A percentile compares a stretch with the other conserved stretches of the same genome.
These are phyloP conservation scores for Drosophila acutilabella DNA, from an alignment of 2,888 invertebrate species.

Conservation along the genomic window DNA sequence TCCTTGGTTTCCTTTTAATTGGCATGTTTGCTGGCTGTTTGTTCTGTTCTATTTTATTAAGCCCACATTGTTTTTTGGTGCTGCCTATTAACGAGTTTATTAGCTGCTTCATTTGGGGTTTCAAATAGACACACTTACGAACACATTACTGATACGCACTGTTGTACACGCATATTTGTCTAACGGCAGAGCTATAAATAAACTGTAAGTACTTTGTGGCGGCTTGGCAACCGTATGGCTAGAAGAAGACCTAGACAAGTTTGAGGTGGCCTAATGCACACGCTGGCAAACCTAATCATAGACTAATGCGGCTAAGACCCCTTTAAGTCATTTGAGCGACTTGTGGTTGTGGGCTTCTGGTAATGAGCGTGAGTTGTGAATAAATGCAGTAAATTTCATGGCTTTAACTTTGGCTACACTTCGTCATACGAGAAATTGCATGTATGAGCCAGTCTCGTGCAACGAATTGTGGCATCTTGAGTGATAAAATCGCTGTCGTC, in stretches of 20 bases:
- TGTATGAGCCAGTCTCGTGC: slow-evolving; percentile 12
- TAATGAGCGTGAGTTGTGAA: not conserved
- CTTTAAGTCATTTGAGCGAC: not conserved
- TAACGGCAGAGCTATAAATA: slow-evolving; percentile 14
- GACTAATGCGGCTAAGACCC: not conserved
- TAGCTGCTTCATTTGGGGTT: slow-evolving; percentile 21
- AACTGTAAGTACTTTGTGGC: slow-evolving; percentile 9
- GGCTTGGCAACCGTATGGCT: slow-evolving; percentile 37
- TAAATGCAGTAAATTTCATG: slow-evolving; percentile 8
- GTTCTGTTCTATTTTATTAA: slow-evolving; percentile 15
- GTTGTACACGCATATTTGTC: slow-evolving; percentile 39
- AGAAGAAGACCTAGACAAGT: slow-evolving; percentile 5
- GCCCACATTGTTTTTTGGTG: slow-evolving; percentile 15
- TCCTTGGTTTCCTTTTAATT: slow-evolving; percentile 30
- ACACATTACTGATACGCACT: slow-evolving; percentile 57
- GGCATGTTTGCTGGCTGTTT: slow-evolving; percentile 16
- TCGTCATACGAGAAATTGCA: slow-evolving; percentile 23
- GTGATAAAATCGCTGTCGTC: slow-evolving; percentile 23
- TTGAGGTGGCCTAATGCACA: not conserved
- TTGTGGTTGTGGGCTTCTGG: not conserved
- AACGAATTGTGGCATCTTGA: slow-evolving; percentile 32
- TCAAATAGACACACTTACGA: slow-evolving; percentile 23
- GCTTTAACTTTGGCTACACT: slow-evolving; percentile 4
- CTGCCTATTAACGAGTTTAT: slow-evolving; percentile 21
- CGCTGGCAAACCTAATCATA: not conserved